Conservation (phyloP, 2,797 vertebrate species). For the Squalus acanthias region DNA sequence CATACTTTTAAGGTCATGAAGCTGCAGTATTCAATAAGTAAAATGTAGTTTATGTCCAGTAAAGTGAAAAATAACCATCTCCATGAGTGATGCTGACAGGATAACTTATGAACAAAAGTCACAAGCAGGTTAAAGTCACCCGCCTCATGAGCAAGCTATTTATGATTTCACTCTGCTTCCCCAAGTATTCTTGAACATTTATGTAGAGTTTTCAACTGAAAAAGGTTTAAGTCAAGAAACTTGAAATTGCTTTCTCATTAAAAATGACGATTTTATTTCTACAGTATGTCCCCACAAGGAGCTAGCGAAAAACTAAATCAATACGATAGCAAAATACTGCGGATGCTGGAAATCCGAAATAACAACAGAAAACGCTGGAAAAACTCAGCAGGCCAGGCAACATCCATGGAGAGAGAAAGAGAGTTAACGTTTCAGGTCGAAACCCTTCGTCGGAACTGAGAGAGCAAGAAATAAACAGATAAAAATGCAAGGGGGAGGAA, state of each 20-base stretch:
- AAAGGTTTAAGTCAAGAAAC: neutral
- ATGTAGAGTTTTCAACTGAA: neutral
- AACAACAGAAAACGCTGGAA: too few species aligned
- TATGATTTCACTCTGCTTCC: neutral
- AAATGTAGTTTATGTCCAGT: neutral
- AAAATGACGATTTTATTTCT: neutral
- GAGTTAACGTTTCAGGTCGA: too few species aligned
- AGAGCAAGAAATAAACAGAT: too few species aligned
- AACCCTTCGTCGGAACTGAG: too few species aligned
- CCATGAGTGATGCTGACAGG: neutral
- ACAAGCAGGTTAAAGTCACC: neutral
- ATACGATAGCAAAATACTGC: too few species aligned
- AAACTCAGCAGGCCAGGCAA: too few species aligned
- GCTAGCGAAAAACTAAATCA: neutral
- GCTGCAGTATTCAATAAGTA: neutral
- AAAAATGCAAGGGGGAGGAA: too few species aligned
- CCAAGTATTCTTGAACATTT: neutral
- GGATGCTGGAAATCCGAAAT: too few species aligned
- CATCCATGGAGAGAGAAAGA: too few species aligned
- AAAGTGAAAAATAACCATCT: neutral
- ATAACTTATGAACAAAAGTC: neutral
- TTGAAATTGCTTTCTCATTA: neutral
- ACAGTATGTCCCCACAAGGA: neutral
- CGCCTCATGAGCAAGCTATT: neutral
- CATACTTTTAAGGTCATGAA: neutral